Conservation (phyloP, 2,888 invertebrate species). For the Sphaeridia pumilis region DNA sequence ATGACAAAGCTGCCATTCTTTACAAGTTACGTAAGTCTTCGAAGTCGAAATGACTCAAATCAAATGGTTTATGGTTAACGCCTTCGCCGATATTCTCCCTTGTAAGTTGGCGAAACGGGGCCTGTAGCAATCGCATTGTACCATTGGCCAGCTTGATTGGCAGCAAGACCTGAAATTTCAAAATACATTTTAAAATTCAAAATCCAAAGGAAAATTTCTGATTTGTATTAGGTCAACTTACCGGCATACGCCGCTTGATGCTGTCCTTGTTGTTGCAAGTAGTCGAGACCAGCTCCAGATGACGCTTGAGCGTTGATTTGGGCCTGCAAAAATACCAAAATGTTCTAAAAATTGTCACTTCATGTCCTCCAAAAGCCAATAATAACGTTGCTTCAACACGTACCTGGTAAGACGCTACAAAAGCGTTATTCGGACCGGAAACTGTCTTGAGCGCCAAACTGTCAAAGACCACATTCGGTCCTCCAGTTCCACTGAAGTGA, state of each 20-base stretch:
- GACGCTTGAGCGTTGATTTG: conserved; percentile 29
- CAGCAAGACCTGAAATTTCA: conserved; percentile 13
- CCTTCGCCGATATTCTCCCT: conserved; percentile 29
- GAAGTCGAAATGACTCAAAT: no score
- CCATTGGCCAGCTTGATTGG: conserved; percentile 30
- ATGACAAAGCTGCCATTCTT: no score
- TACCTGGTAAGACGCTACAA: conserved; percentile 31
- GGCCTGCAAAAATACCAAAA: conserved; percentile 20
- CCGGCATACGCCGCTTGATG: conserved; percentile 23
- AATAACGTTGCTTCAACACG: neutral
- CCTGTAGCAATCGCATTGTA: conserved; percentile 34
- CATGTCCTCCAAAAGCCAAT: no score
- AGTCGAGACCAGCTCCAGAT: conserved; percentile 24
- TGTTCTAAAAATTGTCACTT: neutral
- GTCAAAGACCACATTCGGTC: conserved; percentile 27
- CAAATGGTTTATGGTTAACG: conserved; percentile 4
- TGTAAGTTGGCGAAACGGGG: conserved; percentile 27
- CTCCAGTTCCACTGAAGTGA: conserved; percentile 20
- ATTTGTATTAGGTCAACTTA: neutral
- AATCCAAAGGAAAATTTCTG: conserved; percentile 3
- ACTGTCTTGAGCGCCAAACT: conserved; percentile 25
- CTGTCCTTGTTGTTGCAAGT: conserved; percentile 31
- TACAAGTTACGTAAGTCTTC: no score
- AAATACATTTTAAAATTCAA: neutral
- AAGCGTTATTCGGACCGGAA: conserved; percentile 25